These are phyloP conservation scores for Neoitamus cyanurus DNA, from an alignment of 2,888 invertebrate genomes.

Conservation along the genomic window DNA sequence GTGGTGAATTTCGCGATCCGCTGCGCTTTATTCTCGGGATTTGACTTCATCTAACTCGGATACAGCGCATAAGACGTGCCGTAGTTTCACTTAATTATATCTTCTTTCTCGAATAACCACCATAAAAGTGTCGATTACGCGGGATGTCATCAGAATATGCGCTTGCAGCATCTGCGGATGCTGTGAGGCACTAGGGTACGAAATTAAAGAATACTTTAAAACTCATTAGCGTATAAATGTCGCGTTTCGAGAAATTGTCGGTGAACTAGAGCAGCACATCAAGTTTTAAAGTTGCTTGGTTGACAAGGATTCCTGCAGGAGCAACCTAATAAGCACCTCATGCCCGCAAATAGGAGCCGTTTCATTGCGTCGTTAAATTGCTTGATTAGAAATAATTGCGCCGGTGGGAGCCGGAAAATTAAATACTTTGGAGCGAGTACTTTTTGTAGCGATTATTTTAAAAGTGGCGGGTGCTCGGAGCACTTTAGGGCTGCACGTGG, in stretches of 20 bases:
- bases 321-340: background rate
- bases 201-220: background rate
- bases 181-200: background rate
- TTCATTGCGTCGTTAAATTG: constrained; percentile 17
- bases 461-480: background rate
- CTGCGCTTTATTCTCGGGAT: background rate
- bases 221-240: background rate
- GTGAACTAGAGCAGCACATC: background rate
- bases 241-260: background rate
- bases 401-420: background rate
- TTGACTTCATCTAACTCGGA: background rate
- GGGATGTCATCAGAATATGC: background rate
- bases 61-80: background rate
- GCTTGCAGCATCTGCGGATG: background rate
- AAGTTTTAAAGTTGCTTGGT: background rate
- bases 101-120: background rate
- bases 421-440: background rate
- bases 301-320: background rate
- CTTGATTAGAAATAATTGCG: constrained; percentile 19
- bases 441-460: background rate
- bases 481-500: background rate
- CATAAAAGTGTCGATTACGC: background rate
- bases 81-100: background rate
- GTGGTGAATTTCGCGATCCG: background rate
- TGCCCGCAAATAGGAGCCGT: background rate